Evolutionary conservation across 1,140 invertebrate species (phyloP).

Genomic region (Daktulosphaira vitifoliae): DNA sequence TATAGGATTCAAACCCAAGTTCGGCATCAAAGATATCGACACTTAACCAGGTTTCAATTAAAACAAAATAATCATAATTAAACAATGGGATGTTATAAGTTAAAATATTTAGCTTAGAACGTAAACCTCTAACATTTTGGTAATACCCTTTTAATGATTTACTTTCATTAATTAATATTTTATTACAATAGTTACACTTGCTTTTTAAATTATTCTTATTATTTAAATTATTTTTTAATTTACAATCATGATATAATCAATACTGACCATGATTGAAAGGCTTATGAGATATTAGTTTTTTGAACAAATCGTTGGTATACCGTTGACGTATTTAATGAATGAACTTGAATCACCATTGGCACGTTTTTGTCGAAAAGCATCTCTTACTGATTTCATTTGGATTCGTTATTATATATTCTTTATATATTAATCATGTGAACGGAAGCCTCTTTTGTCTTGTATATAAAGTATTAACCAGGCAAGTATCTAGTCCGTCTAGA

Average conservation of each 20-base stretch:
- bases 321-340: no score
- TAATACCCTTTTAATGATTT: not conserved
- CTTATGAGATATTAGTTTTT: not conserved
- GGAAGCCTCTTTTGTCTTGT: no score
- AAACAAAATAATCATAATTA: not conserved
- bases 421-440: no score
- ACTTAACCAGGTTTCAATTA: not conserved
- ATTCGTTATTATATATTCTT: no score
- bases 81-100: not conserved
- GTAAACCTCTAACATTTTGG: not conserved
- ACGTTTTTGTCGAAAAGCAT: no score
- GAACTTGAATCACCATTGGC: not conserved
- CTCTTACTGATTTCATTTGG: no score
- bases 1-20: not conserved
- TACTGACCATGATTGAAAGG: not conserved
- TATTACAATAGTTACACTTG: constrained; percentile 1
- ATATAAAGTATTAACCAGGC: no score
- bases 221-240: not conserved
- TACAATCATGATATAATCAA: not conserved
- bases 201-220: not conserved
- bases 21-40: not conserved
- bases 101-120: not conserved
- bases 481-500: no score
- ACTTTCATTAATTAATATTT: not conserved
- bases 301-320: not conserved